phyloP scores from a whole-genome alignment of 2,113 vertebrate genomes.

The Calidris pugnax region DNA sequence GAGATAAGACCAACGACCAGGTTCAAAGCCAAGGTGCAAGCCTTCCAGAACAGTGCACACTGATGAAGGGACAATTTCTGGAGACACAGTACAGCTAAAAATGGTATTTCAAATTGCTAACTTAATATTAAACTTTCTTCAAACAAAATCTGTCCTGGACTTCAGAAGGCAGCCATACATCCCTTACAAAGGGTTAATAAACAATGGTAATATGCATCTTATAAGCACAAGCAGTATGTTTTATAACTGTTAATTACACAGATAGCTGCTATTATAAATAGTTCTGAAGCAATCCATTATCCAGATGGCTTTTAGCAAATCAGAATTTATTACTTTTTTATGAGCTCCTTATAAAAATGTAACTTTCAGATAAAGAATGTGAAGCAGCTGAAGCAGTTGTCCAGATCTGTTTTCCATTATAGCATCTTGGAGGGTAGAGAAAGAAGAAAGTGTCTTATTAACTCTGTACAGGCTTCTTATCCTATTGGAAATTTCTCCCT shows the following conservation, averaged over 20 bases:
- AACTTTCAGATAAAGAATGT: constrained; percentile 18
- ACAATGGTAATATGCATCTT: background rate
- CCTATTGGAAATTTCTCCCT: background rate
- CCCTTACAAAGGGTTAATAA: background rate
- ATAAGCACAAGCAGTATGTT: background rate
- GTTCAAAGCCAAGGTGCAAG: background rate
- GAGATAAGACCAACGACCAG: background rate
- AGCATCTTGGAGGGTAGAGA: background rate
- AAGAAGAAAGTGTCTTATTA: background rate
- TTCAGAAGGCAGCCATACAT: background rate
- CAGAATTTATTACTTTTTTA: constrained; percentile 51
- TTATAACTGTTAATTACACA: constrained; percentile 52
- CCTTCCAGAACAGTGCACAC: background rate
- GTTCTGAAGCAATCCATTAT: constrained; percentile 47
- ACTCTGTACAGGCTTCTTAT: background rate
- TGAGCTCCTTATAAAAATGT: constrained; percentile 37
- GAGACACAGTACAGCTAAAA: background rate
- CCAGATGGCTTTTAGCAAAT: constrained; percentile 50
- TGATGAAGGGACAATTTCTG: background rate
- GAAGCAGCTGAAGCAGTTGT: constrained; percentile 33
- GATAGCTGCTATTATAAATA: constrained; percentile 35
- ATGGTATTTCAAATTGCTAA: background rate
- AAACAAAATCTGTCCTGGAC: background rate
- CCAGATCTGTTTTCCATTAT: background rate
- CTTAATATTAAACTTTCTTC: background rate